Evolutionary conservation across 2,888 invertebrate species (phyloP).

Genomic region (Eristalinus aeneus): DNA sequence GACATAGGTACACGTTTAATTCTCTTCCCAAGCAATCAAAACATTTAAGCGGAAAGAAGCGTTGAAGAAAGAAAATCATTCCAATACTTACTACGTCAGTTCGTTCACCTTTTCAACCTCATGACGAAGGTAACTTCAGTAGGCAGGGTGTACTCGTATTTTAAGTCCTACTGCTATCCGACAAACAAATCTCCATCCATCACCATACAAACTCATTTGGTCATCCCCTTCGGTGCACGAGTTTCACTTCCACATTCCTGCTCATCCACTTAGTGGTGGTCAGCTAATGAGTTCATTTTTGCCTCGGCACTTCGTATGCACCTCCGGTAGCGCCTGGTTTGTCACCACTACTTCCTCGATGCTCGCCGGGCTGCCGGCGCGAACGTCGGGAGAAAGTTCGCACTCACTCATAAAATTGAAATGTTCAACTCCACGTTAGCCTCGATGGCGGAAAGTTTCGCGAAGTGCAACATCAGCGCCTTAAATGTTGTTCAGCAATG

Average conservation of each 20-base stretch:
- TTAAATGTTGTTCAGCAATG: neutral
- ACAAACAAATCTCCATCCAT: neutral
- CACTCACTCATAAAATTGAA: neutral
- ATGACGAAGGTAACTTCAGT: neutral
- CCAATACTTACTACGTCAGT: too few species aligned
- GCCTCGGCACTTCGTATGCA: neutral
- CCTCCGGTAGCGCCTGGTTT: neutral
- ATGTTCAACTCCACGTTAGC: neutral
- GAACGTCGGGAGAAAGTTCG: neutral
- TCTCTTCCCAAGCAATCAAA: too few species aligned
- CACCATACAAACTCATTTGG: neutral
- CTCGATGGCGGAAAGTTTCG: neutral
- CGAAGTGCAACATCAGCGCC: neutral
- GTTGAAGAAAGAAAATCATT: too few species aligned
- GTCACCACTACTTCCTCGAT: neutral
- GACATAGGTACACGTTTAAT: too few species aligned
- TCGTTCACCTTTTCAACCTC: neutral
- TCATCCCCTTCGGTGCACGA: neutral
- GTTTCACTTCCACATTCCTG: neutral
- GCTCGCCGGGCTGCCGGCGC: neutral
- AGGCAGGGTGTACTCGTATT: too few species aligned
- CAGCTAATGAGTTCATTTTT: neutral
- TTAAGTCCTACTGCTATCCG: too few species aligned
- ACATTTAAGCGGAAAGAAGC: too few species aligned
- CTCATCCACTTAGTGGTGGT: neutral